Conservation (phyloP, 2,797 vertebrate genomes). For the Sebastes paucispinis region DNA sequence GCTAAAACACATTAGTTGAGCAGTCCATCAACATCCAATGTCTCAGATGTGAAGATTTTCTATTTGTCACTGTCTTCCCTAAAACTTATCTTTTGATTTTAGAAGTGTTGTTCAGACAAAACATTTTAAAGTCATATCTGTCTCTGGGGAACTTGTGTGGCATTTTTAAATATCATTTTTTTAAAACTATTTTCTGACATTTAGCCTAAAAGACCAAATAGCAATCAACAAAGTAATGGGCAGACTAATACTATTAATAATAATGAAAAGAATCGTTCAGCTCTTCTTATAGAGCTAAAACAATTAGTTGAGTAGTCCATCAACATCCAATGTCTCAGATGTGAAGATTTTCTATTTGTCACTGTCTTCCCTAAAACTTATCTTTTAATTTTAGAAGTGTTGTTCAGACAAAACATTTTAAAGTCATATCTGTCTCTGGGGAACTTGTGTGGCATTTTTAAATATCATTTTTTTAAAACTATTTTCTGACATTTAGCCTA, state of each 20-base stretch:
- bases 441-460: too few species aligned
- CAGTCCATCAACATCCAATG: too few species aligned
- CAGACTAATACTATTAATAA: neutral
- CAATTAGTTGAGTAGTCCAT: too few species aligned
- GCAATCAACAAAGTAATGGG: neutral
- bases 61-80: neutral
- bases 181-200: neutral
- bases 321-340: too few species aligned
- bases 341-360: too few species aligned
- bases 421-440: too few species aligned
- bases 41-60: neutral
- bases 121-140: neutral
- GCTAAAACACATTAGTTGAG: neutral
- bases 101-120: neutral
- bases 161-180: neutral
- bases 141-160: neutral
- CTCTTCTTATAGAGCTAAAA: too few species aligned
- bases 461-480: too few species aligned
- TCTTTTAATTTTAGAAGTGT: too few species aligned
- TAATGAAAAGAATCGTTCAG: neutral
- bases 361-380: too few species aligned
- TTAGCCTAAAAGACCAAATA: neutral
- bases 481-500: too few species aligned
- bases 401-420: too few species aligned
- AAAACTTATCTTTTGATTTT: neutral